These are phyloP conservation scores for Hypomesus transpacificus DNA, from an alignment of 2,113 vertebrate genomes.

Conservation along the genomic window DNA sequence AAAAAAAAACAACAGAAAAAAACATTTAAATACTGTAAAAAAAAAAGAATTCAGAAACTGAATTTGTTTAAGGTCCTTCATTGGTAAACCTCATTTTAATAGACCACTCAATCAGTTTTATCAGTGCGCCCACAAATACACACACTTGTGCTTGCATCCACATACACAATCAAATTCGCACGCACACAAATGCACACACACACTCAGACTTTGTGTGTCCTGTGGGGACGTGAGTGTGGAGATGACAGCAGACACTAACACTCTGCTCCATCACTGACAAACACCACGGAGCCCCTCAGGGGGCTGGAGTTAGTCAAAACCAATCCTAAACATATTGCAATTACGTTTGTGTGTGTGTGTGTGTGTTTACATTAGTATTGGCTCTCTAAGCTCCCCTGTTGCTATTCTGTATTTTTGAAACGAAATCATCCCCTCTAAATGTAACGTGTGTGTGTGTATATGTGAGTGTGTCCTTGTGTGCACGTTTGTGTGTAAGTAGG, in stretches of 20 bases:
- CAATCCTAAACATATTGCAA: not conserved
- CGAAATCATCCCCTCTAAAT: not conserved
- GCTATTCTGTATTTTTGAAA: not conserved
- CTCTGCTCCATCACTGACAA: no score
- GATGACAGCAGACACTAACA: no score
- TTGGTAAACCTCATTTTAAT: not conserved
- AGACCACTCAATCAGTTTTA: no score
- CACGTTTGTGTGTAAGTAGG: no score
- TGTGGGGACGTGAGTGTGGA: no score
- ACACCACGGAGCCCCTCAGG: no score
- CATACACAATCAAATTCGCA: not conserved
- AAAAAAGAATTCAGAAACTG: no score
- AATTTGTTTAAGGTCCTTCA: no score
- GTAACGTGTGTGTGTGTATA: no score
- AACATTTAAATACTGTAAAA: no score
- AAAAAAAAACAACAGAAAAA: no score
- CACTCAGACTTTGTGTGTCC: not conserved
- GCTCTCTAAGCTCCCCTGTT: not conserved
- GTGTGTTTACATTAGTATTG: not conserved
- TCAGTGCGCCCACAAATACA: not conserved
- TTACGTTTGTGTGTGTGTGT: not conserved
- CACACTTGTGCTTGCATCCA: not conserved
- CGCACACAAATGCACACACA: not conserved
- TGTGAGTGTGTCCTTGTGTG: no score
- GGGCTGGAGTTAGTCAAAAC: not conserved